phyloP scores from a whole-genome alignment of 2,797 vertebrate species.

The Gila robusta region DNA sequence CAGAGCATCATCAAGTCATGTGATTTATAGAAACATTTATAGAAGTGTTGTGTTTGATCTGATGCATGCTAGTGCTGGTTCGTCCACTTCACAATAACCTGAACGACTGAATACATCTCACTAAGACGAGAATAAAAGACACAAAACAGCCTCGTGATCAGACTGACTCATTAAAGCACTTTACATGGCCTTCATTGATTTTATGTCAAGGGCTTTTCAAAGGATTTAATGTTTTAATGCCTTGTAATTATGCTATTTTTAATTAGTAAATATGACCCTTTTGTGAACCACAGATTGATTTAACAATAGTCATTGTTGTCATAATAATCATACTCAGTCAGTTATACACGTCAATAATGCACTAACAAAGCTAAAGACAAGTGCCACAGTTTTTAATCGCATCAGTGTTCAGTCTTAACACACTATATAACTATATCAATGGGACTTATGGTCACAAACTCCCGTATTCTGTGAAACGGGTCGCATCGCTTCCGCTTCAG shows the following conservation, averaged over 20 bases:
- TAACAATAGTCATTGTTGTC: neutral
- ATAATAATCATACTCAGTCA: neutral
- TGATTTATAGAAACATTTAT: neutral
- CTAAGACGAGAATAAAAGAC: neutral
- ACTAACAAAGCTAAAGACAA: neutral
- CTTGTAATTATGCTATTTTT: constrained; percentile 6
- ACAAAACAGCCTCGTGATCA: neutral
- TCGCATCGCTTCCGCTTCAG: neutral
- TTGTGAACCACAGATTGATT: constrained; percentile 16
- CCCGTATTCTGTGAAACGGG: neutral
- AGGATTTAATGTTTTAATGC: constrained; percentile 4
- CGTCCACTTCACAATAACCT: neutral
- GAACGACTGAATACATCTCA: neutral
- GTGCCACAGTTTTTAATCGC: neutral
- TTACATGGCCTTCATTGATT: neutral
- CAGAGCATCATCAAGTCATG: neutral
- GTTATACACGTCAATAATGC: neutral
- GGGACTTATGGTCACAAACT: neutral
- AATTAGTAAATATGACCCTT: constrained; percentile 17
- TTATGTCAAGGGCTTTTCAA: neutral
- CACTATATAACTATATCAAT: neutral
- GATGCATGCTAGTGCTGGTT: neutral
- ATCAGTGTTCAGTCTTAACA: neutral
- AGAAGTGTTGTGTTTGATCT: neutral
- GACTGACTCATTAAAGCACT: neutral